Evolutionary conservation across 2,797 vertebrate species (phyloP), one percentile per base, ranked within the genome.

Genomic region (Novumbra hubbsi): DNA sequence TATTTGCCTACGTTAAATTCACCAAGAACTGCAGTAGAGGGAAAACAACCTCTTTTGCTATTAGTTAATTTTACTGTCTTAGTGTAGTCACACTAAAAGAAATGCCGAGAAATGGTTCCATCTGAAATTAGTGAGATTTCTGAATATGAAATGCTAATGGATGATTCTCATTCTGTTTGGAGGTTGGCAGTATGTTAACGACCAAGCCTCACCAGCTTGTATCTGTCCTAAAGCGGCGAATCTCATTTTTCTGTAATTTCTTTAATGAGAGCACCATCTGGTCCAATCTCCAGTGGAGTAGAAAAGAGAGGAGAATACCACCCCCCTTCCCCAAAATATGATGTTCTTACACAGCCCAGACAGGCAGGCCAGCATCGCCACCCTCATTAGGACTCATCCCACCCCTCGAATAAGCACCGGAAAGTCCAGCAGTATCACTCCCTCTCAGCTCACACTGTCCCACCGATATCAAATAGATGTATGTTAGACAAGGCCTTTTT

Each of bases 201-300:
- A 68, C 72, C 77, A 49, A 57, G 67, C 66, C 73, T 79, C 6
- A 60, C 57, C 76, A 57, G 73, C 80, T 72, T 9, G 74, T 78
- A 82, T 83, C 66, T 81, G 72, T 69, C 70, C 73, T 69, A 32
- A 81, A 76, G 64, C 55, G 27, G 69, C 38, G 60, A 77, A 70
- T 87, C 83, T 83, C 78, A 81, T 86, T 86, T 86, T 82, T 78
- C 72, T 64, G 73, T 84, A 84, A 88, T 88, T 87, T 84, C 78
- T 83, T 84, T 83, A 88, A 80, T 81, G 77, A 80, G 81, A 80
- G 77, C 76, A 83, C 86, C 87, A 92, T 90, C 86, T 91, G 90
- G 83, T 80, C 75, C 80, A 76, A 75, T 78, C 87, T 88, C 76
- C 77, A 80, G 73, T 75, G 79, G 76, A 87, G 77, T 32, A 4